phyloP scores from a whole-genome alignment of 37 sponge, comb jelly and placozoan genomes.

The Corticium candelabrum region DNA sequence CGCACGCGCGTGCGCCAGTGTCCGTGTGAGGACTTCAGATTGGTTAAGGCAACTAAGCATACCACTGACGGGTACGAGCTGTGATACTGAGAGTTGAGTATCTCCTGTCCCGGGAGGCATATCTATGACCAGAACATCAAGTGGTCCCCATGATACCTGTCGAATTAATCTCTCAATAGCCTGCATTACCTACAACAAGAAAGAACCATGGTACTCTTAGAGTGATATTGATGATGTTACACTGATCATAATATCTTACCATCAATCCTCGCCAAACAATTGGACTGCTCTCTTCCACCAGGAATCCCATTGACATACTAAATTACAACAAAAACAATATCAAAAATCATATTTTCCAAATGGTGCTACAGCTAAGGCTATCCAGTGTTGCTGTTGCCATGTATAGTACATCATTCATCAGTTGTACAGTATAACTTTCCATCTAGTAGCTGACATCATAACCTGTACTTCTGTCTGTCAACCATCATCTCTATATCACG shows the following conservation, averaged over 20 bases:
- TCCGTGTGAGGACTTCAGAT: no score
- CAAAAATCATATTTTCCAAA: not conserved
- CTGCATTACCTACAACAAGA: conserved; percentile 79
- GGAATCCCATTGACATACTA: conserved; percentile 99
- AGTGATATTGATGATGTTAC: no score
- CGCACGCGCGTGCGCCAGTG: no score
- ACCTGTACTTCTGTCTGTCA: no score
- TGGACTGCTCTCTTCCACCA: conserved; percentile 83
- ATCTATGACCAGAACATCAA: conserved; percentile 90
- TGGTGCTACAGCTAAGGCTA: not conserved
- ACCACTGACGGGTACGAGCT: conserved; percentile 68
- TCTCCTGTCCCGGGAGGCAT: conserved; percentile 99
- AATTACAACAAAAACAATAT: not conserved
- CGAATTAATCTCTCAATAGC: conserved; percentile 82
- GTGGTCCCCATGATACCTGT: conserved; percentile 76
- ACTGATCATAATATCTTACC: conserved; percentile 31
- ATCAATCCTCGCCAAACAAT: conserved; percentile 97
- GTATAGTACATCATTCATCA: no score
- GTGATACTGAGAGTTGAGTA: conserved; percentile 85
- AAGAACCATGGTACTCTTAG: not conserved
- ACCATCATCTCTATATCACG: no score
- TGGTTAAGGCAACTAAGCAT: no score
- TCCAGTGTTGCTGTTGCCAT: no score
- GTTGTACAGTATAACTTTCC: no score
- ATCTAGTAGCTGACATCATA: no score